Conservation (phyloP, 2,888 invertebrate species). For the Brachylomia viminalis region DNA sequence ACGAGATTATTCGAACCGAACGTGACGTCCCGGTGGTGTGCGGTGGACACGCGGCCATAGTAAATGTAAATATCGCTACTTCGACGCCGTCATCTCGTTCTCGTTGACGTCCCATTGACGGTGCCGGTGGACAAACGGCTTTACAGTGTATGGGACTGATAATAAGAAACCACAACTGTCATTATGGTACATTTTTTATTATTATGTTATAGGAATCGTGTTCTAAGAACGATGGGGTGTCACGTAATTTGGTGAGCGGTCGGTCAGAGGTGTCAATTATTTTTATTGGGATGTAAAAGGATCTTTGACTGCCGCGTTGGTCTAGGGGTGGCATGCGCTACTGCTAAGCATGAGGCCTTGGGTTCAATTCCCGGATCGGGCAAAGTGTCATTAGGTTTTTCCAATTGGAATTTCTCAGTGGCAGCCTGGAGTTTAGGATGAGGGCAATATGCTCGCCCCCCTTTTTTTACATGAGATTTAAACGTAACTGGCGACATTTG, state of each 20-base stretch:
- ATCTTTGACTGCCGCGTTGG: neutral
- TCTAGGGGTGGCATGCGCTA: neutral
- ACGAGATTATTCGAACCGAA: too few relatives aligned
- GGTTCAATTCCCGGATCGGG: neutral
- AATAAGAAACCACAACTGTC: constrained; percentile 62
- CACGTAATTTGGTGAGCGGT: constrained; percentile 36
- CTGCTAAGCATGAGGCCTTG: neutral
- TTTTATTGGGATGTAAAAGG: constrained; percentile 20
- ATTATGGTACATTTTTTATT: constrained; percentile 59
- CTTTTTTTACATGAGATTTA: neutral
- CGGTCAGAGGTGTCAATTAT: constrained; percentile 52
- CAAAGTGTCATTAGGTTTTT: neutral
- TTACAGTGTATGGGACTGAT: constrained; percentile 57
- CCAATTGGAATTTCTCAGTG: neutral
- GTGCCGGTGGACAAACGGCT: too few relatives aligned
- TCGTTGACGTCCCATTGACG: too few relatives aligned
- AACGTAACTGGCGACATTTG: too few relatives aligned
- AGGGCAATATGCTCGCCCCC: too few relatives aligned
- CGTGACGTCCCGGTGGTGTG: too few relatives aligned
- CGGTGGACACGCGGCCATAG: too few relatives aligned
- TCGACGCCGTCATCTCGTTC: too few relatives aligned
- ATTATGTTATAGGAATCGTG: constrained; percentile 41
- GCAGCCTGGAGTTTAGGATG: too few relatives aligned
- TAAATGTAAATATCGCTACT: too few relatives aligned
- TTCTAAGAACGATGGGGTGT: constrained; percentile 41